These are phyloP conservation scores for Pemphigus obesinymphae DNA, from an alignment of 1,140 invertebrate species.

Conservation along the genomic window DNA sequence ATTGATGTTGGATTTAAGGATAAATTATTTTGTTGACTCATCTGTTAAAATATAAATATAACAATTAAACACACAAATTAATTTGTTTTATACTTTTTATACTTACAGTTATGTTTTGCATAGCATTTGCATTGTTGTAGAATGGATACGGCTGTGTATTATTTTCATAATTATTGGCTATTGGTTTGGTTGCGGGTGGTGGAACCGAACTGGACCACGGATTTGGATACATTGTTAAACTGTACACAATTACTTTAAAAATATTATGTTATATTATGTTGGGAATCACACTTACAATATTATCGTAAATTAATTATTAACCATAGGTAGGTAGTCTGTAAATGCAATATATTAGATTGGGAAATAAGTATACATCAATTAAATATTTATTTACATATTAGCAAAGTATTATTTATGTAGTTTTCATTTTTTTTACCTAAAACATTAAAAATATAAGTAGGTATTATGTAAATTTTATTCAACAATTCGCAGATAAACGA, in stretches of 20 bases:
- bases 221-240: not conserved
- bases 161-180: not conserved
- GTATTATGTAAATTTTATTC: not conserved
- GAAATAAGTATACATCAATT: not conserved
- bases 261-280: not conserved
- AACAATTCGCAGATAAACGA: not conserved
- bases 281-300: not conserved
- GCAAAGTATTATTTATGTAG: not conserved
- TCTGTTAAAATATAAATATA: not conserved
- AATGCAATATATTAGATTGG: not conserved
- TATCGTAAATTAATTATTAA: not conserved
- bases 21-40: not conserved
- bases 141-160: not conserved
- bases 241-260: not conserved
- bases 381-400: not conserved
- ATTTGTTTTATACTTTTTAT: not conserved
- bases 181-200: not conserved
- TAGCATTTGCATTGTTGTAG: not conserved
- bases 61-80: not conserved
- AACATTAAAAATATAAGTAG: not conserved
- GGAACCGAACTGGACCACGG: not conserved
- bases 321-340: not conserved
- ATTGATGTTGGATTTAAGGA: not conserved
- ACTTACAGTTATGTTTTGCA: constrained; percentile 22
- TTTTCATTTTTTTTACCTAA: not conserved